Base-by-base conservation (phyloP, 2,113 vertebrate species). In the Collichthys lucidus region DNA sequence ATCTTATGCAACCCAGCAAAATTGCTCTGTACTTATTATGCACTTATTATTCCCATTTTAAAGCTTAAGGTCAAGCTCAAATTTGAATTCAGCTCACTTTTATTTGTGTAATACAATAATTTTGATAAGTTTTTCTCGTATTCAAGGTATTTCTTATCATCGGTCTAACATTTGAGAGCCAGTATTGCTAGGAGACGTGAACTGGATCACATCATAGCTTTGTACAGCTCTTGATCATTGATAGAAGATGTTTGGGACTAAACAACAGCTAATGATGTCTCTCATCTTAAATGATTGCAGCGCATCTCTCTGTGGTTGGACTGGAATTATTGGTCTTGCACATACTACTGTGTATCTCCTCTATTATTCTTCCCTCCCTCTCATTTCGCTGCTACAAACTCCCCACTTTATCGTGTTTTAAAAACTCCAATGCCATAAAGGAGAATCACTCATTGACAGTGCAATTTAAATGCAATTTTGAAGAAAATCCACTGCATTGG, bases 381-480 rank as follows among this genome's bases (percentile, higher is more conserved):
- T 75, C 5, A 40, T 74, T 52, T 35, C 62, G 20, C 29, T 29
- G 35, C 60, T 15, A 63, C 46, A 35, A 69, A 31, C 35, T n/a
- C n/a, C 40, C 22, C 19, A 56, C 26, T 70, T 62, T 22, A 74
- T 78, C 68, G n/a, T 57, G 29, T 44, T 71, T 64, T 65, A 65
- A 82, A 75, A 63, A 67, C n/a, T 47, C 63, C 24, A 1, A 5
- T 8, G 44, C 71, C 59, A 61, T 71, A 59, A 44, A 83, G 3
- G 59, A 63, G 65, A 72, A 62, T 80, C 16, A 52, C 29, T 84
- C 81, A 80, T 77, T 61, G 75, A 78, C 67, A 57, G 5, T 11
- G 22, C 35, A 56, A 69, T 86, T 84, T 79, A 40, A 72, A 12
- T 66, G 68, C 29, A 56, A 46, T 85, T 84, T 69, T 85, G 68